Conservation (phyloP, 2,797 vertebrate species). For the Iguana delicatissima region DNA sequence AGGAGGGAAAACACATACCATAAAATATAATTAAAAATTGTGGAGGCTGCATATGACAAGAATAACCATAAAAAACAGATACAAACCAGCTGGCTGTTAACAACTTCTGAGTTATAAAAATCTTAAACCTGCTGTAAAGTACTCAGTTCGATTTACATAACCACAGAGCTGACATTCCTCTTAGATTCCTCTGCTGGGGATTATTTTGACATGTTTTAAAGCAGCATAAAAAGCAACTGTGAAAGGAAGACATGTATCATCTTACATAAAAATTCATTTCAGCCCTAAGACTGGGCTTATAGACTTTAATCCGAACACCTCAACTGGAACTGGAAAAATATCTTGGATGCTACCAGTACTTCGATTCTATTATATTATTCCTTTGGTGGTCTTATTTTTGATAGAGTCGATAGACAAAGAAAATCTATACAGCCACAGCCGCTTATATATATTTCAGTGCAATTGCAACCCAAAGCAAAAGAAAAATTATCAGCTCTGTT, state of each 20-base stretch:
- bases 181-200: constrained; percentile 83
- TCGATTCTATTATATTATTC: constrained; percentile 72
- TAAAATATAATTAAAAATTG: constrained; percentile 91
- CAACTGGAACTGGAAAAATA: constrained; percentile 73
- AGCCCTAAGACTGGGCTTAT: constrained; percentile 76
- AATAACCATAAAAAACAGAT: constrained; percentile 90
- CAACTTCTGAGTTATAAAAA: constrained; percentile 90
- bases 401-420: constrained; percentile 60
- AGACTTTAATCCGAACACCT: constrained; percentile 76
- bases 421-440: constrained; percentile 61
- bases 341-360: constrained; percentile 69
- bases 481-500: constrained; percentile 53
- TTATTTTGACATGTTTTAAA: constrained; percentile 88
- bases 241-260: constrained; percentile 83
- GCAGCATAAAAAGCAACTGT: constrained; percentile 84
- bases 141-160: constrained; percentile 89
- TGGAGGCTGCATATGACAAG: constrained; percentile 88
- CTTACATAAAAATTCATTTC: constrained; percentile 82
- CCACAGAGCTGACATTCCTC: constrained; percentile 84
- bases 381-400: constrained; percentile 73
- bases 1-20: constrained; percentile 85
- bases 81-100: constrained; percentile 90
- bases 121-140: constrained; percentile 89
- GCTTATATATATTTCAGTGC: constrained; percentile 58
- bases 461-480: constrained; percentile 31